Evolutionary conservation across 2,888 invertebrate species (phyloP).

Genomic region (Smittia sp.): DNA sequence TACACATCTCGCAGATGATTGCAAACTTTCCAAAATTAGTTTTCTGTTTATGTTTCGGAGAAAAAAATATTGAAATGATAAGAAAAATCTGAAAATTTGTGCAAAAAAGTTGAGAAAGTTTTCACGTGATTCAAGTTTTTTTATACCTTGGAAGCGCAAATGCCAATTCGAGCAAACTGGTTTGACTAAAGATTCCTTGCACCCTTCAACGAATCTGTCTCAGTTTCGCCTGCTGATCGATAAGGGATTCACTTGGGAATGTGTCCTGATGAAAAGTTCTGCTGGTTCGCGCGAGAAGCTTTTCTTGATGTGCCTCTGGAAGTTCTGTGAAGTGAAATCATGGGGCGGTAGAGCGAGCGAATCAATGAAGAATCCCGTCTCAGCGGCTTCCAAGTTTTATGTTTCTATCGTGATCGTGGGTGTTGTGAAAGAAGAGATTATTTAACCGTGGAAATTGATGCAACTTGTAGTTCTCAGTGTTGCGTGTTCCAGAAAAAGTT

Average conservation of each 20-base stretch:
- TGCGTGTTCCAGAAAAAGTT: neutral
- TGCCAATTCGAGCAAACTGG: neutral
- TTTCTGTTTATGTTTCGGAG: neutral
- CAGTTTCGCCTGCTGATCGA: slow-evolving; percentile 22
- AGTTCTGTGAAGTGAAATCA: too few relatives aligned
- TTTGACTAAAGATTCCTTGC: slow-evolving; percentile 9
- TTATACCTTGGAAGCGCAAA: slow-evolving; percentile 9
- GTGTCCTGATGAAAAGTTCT: neutral
- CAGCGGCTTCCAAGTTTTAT: slow-evolving; percentile 25
- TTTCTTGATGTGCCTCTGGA: too few relatives aligned
- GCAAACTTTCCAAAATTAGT: neutral
- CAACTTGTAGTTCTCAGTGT: slow-evolving; percentile 22
- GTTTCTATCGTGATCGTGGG: slow-evolving; percentile 27
- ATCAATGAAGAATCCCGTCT: neutral
- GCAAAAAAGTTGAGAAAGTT: slow-evolving; percentile 2
- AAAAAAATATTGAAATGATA: neutral
- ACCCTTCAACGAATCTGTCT: neutral
- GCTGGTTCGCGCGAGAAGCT: too few relatives aligned
- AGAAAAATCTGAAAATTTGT: slow-evolving; percentile 6
- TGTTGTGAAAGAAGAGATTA: slow-evolving; percentile 15
- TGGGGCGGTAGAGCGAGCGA: too few relatives aligned
- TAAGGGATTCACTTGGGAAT: neutral
- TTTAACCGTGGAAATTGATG: neutral
- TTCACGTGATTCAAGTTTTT: slow-evolving; percentile 22
- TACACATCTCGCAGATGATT: neutral